Evolutionary conservation across 2,797 vertebrate genomes (phyloP), one percentile per base, ranked within the genome.

Genomic region (Echeneis naucrates): DNA sequence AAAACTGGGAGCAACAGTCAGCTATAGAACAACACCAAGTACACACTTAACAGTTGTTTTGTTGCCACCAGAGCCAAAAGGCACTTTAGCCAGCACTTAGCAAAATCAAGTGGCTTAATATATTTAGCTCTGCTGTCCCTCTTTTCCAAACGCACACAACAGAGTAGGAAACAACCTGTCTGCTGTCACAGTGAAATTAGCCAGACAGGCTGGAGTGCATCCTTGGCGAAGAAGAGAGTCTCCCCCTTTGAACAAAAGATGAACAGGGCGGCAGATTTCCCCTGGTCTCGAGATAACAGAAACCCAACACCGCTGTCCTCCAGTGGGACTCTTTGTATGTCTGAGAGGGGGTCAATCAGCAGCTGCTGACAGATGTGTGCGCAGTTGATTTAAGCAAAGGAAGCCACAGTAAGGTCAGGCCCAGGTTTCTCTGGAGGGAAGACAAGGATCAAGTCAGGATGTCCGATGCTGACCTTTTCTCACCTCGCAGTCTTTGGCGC

Each of bases 281-380:
- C 68, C 79, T 24, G 66, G 79, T 90, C 84, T 80, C 91, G 86
- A 94, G 92, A 93, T 92, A 94, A 92, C 86, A 92, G 94, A 93
- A 95, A 95, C 92, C 84, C 80, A 93, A 95, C 92, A 94, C 93
- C 89, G 59, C 61, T 62, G 69, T 89, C 88, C 89, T 92, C 90
- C 88, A 92, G 86, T 83, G 88, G 90, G 91, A 80, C 89, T 88
- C 92, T 94, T 94, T 93, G 92, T 94, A 89, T 55, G 85, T 87
- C 86, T 92, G 87, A 92, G 93, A 92, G 89, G 76, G 87, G 88
- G 88, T 92, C 93, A 93, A 93, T 95, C 93, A 91, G 76, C 85
- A 84, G 70, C 80, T 51, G 92, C 90, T 94, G 94, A 94, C 93
- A 94, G 94, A 95, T 91, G 86, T 86, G 90, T 92, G 90, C 92